These are phyloP conservation scores for Myopa testacea DNA, from an alignment of 2,888 invertebrate genomes.

Conservation along the genomic window DNA sequence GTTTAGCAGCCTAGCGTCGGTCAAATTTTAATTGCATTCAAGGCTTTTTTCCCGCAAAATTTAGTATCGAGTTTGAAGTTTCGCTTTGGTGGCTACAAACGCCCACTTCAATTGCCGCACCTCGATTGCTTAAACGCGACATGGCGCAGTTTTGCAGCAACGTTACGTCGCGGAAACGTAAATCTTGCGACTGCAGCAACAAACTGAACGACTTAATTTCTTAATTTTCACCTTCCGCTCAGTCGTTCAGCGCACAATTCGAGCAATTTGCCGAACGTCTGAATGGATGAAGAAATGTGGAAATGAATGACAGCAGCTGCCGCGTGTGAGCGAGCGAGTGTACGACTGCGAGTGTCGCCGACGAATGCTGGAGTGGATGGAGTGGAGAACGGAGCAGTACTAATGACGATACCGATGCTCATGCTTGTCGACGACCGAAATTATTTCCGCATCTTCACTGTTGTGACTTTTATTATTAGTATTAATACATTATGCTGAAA, in stretches of 20 bases:
- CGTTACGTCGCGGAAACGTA: constrained; percentile 8
- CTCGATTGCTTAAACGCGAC: not conserved
- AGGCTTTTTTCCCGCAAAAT: constrained; percentile 25
- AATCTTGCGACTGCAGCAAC: constrained; percentile 14
- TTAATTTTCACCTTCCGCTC: constrained; percentile 65
- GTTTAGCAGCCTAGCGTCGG: constrained; percentile 16
- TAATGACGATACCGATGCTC: not conserved
- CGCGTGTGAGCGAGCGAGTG: not conserved
- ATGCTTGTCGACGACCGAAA: constrained; percentile 37
- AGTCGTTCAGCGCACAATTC: constrained; percentile 30
- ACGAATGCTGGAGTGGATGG: not conserved
- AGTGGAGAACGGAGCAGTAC: not conserved
- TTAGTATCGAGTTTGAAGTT: constrained; percentile 23
- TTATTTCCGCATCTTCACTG: constrained; percentile 53
- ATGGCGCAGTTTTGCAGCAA: no score
- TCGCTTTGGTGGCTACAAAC: not conserved
- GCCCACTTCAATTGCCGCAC: not conserved
- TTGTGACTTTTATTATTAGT: constrained; percentile 62
- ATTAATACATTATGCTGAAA: constrained; percentile 49
- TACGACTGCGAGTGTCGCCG: not conserved
- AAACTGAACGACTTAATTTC: constrained; percentile 54
- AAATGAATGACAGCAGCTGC: not conserved
- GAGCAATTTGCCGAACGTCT: constrained; percentile 24
- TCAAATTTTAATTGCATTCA: constrained; percentile 34
- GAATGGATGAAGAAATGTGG: constrained; percentile 11